These are phyloP conservation scores for Cydia strobilella DNA, from an alignment of 1,140 invertebrate genomes.

Conservation along the genomic window DNA sequence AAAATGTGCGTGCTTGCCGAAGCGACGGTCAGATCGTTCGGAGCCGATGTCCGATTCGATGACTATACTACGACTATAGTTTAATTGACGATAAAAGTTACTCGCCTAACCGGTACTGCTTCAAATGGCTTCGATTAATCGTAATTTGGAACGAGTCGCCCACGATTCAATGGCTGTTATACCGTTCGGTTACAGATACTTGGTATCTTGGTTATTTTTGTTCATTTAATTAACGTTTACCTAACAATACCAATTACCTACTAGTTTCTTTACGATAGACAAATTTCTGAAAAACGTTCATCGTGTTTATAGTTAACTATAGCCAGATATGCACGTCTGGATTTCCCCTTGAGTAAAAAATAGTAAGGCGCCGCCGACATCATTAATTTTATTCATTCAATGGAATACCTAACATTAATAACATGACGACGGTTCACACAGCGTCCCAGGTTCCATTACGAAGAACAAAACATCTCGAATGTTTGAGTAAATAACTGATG, in stretches of 20 bases:
- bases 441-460: neutral
- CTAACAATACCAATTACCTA: neutral
- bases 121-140: conserved; percentile 47
- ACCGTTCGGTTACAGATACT: neutral
- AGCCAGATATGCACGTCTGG: neutral
- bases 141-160: conserved; percentile 35
- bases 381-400: conserved; percentile 15
- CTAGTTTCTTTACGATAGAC: conserved; percentile 4
- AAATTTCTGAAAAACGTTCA: neutral
- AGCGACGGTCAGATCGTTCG: conserved; percentile 2
- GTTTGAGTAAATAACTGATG: conserved; percentile 41
- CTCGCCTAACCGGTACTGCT: conserved; percentile 38
- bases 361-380: neutral
- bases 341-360: neutral
- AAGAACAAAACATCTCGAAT: conserved; percentile 33
- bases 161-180: conserved; percentile 9
- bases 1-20: conserved; percentile 20
- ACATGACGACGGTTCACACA: neutral
- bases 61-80: conserved; percentile 38
- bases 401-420: neutral
- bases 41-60: conserved; percentile 14
- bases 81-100: conserved; percentile 45
- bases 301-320: conserved; percentile 1
- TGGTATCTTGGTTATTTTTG: conserved; percentile 8
- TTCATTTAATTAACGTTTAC: neutral